phyloP scores from a whole-genome alignment of 2,113 vertebrate genomes.

The Neoarius graeffei region DNA sequence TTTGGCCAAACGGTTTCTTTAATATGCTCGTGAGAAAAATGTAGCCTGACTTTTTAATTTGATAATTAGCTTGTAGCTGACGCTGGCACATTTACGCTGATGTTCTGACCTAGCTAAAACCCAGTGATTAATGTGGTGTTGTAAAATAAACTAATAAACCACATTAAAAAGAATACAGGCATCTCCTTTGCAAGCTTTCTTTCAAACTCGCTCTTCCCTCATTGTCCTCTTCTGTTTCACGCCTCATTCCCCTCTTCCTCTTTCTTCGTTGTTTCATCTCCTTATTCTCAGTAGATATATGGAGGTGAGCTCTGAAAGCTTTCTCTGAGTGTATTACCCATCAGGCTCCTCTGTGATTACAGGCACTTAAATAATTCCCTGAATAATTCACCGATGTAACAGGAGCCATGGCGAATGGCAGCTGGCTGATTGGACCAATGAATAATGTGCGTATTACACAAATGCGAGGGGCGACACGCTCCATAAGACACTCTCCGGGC shows the following conservation, averaged over 20 bases:
- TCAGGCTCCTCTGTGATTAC: conserved; percentile 40
- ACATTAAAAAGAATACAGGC: conserved; percentile 1
- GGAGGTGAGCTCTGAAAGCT: conserved; percentile 24
- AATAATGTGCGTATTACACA: conserved; percentile 37
- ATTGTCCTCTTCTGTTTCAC: background rate
- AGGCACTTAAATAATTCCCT: conserved; percentile 47
- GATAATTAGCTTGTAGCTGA: conserved; percentile 30
- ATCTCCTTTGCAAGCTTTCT: conserved; percentile 2
- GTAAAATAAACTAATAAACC: background rate
- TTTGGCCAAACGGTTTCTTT: background rate
- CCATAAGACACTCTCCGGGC: conserved; percentile 24
- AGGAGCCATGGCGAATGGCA: conserved; percentile 67
- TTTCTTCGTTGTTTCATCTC: background rate
- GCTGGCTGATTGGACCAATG: conserved; percentile 59
- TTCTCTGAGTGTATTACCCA: conserved; percentile 40
- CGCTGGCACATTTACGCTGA: background rate
- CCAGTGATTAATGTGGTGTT: background rate
- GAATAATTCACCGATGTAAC: conserved; percentile 58
- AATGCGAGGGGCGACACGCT: conserved; percentile 33
- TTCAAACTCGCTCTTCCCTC: background rate
- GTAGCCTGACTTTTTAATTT: conserved; percentile 34
- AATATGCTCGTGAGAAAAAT: conserved; percentile 18
- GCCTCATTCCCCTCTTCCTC: background rate
- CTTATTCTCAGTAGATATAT: conserved; percentile 31
- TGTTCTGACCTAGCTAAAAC: conserved; percentile 15